These are phyloP conservation scores for Drosophila anomalata DNA, from an alignment of 2,888 invertebrate genomes.

Conservation along the genomic window DNA sequence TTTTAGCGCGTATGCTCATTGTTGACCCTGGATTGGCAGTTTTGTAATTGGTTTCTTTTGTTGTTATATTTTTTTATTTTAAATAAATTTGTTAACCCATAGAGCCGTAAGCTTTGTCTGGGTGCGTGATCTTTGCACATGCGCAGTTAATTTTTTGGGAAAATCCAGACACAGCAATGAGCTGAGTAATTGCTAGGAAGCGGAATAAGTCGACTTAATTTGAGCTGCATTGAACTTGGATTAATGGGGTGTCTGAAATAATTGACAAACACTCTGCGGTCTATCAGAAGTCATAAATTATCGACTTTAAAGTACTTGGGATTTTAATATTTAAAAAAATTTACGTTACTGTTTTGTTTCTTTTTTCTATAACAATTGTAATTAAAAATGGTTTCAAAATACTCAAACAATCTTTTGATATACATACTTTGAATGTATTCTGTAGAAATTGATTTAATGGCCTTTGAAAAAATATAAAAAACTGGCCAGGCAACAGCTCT, in stretches of 20 bases:
- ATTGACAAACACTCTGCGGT: not conserved
- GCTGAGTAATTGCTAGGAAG: slow-evolving; percentile 5
- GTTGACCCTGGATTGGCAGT: slow-evolving; percentile 72
- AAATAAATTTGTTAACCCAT: not conserved
- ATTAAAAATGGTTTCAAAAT: not conserved
- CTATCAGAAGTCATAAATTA: not conserved
- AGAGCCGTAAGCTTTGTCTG: slow-evolving; percentile 27
- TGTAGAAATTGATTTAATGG: not conserved
- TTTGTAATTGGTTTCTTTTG: slow-evolving; percentile 61
- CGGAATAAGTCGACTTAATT: slow-evolving; percentile 6
- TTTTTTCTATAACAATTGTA: no score
- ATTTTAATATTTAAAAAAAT: not conserved
- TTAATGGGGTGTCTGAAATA: slow-evolving; percentile 1
- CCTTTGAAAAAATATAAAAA: not conserved
- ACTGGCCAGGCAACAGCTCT: not conserved
- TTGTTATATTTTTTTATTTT: slow-evolving; percentile 9
- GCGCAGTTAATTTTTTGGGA: slow-evolving; percentile 24
- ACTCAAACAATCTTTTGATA: not conserved
- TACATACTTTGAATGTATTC: not conserved
- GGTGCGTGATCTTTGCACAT: slow-evolving; percentile 23
- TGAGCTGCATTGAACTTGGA: slow-evolving; percentile 32
- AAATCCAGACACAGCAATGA: slow-evolving; percentile 22
- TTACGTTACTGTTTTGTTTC: no score
- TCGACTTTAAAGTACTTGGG: not conserved
- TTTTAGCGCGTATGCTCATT: slow-evolving; percentile 49